phyloP scores from a whole-genome alignment of 1,140 invertebrate species.

The Hypsibius dujardini region DNA sequence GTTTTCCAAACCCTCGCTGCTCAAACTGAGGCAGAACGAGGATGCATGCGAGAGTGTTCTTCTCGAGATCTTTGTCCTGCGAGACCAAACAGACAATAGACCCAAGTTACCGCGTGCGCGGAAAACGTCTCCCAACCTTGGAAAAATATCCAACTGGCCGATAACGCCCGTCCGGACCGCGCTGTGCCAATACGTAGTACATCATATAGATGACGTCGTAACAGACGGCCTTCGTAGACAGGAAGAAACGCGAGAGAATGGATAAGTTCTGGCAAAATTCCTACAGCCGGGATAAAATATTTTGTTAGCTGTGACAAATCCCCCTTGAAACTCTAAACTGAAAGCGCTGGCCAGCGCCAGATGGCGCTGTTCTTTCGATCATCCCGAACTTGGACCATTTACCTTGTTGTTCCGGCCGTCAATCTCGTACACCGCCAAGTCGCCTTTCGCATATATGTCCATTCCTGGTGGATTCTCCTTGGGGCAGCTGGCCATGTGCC shows the following conservation, averaged over 20 bases:
- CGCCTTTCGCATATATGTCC: neutral
- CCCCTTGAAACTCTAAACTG: no score
- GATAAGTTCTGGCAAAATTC: constrained; percentile 10
- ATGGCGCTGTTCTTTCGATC: neutral
- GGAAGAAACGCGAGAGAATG: neutral
- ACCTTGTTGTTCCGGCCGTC: neutral
- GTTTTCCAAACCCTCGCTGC: neutral
- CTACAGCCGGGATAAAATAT: constrained; percentile 12
- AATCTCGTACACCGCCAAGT: neutral
- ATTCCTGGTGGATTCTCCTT: neutral
- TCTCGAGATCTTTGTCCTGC: constrained; percentile 15
- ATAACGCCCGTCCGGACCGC: neutral
- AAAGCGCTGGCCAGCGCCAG: no score
- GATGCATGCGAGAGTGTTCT: constrained; percentile 10
- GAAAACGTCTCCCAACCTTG: neutral
- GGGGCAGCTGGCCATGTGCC: neutral
- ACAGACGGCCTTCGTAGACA: neutral
- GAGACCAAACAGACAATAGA: neutral
- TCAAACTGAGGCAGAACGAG: constrained; percentile 7
- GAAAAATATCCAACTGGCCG: constrained; percentile 11
- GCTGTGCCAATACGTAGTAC: constrained; percentile 7
- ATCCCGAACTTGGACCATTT: neutral
- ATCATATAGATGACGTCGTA: constrained; percentile 17
- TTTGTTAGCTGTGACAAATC: neutral
- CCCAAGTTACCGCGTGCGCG: neutral